Evolutionary conservation across 2,113 vertebrate species (phyloP).

Genomic region (Catagonus wagneri): DNA sequence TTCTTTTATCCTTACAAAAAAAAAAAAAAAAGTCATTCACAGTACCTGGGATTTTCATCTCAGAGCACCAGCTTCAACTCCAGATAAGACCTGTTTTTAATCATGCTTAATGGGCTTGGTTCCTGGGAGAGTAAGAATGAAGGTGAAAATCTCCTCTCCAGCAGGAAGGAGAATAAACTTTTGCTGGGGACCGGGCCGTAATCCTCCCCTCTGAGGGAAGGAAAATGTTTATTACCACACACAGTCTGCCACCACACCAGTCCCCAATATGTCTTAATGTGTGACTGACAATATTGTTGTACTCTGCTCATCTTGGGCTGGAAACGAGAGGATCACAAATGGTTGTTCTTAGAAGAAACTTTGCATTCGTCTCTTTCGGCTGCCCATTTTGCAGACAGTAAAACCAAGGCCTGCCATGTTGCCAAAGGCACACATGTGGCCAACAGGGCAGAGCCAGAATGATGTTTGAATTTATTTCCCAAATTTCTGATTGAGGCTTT

Average conservation of each 20-base stretch:
- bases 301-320: neutral
- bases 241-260: neutral
- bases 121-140: conserved; percentile 47
- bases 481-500: neutral
- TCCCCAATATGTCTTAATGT: neutral
- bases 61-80: conserved; percentile 17
- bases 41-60: conserved; percentile 64
- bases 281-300: neutral
- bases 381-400: neutral
- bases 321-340: neutral
- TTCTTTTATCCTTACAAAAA: conserved; percentile 53
- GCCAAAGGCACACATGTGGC: neutral
- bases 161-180: neutral
- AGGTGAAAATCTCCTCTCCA: conserved; percentile 52
- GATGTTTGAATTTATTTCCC: neutral
- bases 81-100: conserved; percentile 71
- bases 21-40: conserved; percentile 46
- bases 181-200: neutral
- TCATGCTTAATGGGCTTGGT: conserved; percentile 53
- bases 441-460: neutral
- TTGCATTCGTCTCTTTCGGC: neutral
- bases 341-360: neutral
- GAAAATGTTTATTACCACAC: neutral
- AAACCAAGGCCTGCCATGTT: neutral
- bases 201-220: neutral